phyloP scores from a whole-genome alignment of 1,140 invertebrate species.

The Microvelia longipes region DNA sequence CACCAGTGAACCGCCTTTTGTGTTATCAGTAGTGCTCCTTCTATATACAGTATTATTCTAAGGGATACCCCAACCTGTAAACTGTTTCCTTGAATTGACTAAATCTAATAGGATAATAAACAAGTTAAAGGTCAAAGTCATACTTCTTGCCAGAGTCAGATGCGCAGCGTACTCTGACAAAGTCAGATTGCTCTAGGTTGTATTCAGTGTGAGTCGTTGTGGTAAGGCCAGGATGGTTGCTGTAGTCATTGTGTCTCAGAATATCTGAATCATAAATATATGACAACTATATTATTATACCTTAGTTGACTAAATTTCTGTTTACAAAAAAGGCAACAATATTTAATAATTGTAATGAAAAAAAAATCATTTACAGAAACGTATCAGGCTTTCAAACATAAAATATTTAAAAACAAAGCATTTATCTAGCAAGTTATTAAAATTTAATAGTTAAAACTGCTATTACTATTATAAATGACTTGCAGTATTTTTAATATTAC shows the following conservation, averaged over 20 bases:
- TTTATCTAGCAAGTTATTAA: too few relatives aligned
- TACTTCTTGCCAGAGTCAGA: constrained; percentile 35
- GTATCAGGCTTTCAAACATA: neutral
- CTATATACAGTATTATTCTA: too few relatives aligned
- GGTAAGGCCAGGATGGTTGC: constrained; percentile 32
- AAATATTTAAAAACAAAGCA: too few relatives aligned
- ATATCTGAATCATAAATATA: constrained; percentile 36
- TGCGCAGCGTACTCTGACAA: constrained; percentile 42
- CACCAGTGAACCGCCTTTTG: too few relatives aligned
- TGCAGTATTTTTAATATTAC: too few relatives aligned
- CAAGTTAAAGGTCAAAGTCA: too few relatives aligned
- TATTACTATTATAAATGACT: too few relatives aligned
- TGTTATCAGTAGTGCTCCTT: too few relatives aligned
- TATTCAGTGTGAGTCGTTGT: constrained; percentile 39
- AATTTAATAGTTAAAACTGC: too few relatives aligned
- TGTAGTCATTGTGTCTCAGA: constrained; percentile 40
- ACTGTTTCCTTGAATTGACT: too few relatives aligned
- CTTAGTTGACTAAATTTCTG: neutral
- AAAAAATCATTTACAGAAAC: neutral
- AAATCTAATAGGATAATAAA: too few relatives aligned
- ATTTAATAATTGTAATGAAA: neutral
- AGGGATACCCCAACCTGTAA: too few relatives aligned
- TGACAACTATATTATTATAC: neutral
- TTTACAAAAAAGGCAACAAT: neutral
- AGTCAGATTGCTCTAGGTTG: constrained; percentile 45